Percentiles rank a stretch among this genome's conserved stretches.
Evolutionary conservation across 2,797 vertebrate species (phyloP).

Genomic region (Melanotaenia pygmaea): DNA sequence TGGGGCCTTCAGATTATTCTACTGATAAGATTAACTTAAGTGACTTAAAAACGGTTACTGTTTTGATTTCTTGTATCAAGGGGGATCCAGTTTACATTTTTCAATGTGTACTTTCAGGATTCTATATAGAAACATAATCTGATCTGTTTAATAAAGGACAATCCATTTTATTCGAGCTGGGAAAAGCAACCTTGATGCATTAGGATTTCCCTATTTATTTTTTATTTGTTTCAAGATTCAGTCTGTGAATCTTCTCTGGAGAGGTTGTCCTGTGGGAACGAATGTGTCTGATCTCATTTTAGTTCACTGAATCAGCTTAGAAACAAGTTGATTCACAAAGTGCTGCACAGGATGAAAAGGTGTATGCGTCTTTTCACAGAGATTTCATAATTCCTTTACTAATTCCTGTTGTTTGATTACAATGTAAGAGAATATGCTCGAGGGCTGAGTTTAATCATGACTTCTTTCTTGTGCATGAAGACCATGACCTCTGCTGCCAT

Average conservation of each 20-base stretch:
- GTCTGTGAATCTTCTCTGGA: constrained; percentile 32
- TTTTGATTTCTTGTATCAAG: constrained; percentile 2
- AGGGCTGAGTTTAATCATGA: constrained; percentile 33
- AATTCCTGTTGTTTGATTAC: constrained; percentile 19
- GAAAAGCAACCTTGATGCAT: constrained; percentile 47
- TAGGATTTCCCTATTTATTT: constrained; percentile 18
- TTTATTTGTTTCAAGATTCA: constrained; percentile 7
- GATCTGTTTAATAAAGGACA: constrained; percentile 40
- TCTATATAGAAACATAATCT: constrained; percentile 24
- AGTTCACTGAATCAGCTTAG: constrained; percentile 56
- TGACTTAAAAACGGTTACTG: neutral
- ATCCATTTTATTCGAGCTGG: constrained; percentile 16
- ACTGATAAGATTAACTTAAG: neutral
- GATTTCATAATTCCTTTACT: neutral
- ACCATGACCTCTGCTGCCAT: constrained; percentile 51
- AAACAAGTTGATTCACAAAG: constrained; percentile 28
- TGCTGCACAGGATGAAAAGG: constrained; percentile 35
- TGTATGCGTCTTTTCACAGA: too few species aligned
- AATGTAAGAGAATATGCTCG: constrained; percentile 1
- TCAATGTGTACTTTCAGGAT: constrained; percentile 8
- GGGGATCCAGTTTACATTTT: constrained; percentile 9
- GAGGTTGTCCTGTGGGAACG: constrained; percentile 50
- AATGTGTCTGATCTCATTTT: constrained; percentile 63
- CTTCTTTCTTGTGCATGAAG: constrained; percentile 38
- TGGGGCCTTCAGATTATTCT: neutral